Base-by-base conservation (phyloP, 1,140 invertebrate species). In the Sitodiplosis mosellana region DNA sequence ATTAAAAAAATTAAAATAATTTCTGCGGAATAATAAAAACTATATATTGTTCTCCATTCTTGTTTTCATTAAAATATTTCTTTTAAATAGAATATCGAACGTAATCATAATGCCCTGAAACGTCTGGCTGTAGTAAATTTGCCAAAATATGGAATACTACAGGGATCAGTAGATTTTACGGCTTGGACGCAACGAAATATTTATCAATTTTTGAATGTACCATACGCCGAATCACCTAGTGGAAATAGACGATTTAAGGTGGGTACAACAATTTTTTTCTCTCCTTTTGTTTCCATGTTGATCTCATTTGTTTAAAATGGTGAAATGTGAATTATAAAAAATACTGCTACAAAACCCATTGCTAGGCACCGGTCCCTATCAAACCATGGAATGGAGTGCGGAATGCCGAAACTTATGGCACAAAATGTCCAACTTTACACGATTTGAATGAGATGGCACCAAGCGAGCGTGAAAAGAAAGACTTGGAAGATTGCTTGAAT, bases 231-330 rank as follows among this genome's bases (percentile, higher is more conserved):
- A 27, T 54, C 63, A 6, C 61, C 63, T 1, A 61, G 57, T 6
- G 63, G 63, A 19, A 46, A 57, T 14, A 46, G 57, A 50, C 53
- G 63, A 0, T 65, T 65, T 33, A 63, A 62, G 57, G 63, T 65
- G 47, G n/a, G n/a, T n/a, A n/a, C n/a, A n/a, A n/a, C 8, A 14
- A 20, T 45, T 10, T 12, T 6, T 41, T 41, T 41, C 40, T 42
- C n/a, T 43, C n/a, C n/a, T 6, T 46, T 37, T 33, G 38, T 47
- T 38, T 47, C 53, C 57, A 1, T 54, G 81, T 77, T 71, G 75
- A 47, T 69, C 77, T 1, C 54, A 68, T 33, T 72, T 72, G 1
- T 50, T 64, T 0, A 66, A 75, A 47, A 55, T 66, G 14, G 80
- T 78, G 77, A 52, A 58, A 17, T 68, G 66, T 11, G 46, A 70